phyloP scores from a whole-genome alignment of 92 coral and sea anemone genomes.

The Bergia sp. region DNA sequence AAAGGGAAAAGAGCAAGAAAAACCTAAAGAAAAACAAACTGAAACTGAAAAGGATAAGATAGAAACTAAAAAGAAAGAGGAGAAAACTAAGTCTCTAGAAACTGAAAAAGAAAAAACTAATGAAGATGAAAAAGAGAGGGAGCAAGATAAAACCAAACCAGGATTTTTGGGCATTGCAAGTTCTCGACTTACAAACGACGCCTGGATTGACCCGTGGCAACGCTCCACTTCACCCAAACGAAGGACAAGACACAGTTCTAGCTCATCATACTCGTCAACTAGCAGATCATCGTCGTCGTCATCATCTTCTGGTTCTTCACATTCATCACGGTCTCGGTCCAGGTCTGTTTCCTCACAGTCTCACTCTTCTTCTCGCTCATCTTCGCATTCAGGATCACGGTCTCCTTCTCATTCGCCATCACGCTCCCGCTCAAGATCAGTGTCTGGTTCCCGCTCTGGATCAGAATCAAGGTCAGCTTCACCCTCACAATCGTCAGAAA shows the following conservation, averaged over 20 bases:
- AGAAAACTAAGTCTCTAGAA: conserved; percentile 45
- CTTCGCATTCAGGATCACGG: conserved; percentile 91
- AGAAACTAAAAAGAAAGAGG: conserved; percentile 44
- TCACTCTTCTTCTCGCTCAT: conserved; percentile 80
- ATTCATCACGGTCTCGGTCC: conserved; percentile 42
- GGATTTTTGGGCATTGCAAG: conserved; percentile 74
- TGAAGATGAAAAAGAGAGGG: conserved; percentile 57
- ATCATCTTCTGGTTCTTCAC: conserved; percentile 79
- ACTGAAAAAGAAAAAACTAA: conserved; percentile 47
- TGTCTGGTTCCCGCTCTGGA: conserved; percentile 41
- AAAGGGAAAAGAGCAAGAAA: conserved; percentile 41
- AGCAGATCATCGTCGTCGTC: conserved; percentile 81
- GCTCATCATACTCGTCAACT: conserved; percentile 65
- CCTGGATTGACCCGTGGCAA: conserved; percentile 91
- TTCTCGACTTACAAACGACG: conserved; percentile 79
- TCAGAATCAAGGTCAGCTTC: conserved; percentile 47
- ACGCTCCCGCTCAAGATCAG: conserved; percentile 69
- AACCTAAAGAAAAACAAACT: conserved; percentile 43
- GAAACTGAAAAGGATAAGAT: conserved; percentile 49
- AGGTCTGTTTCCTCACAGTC: conserved; percentile 25
- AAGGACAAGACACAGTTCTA: conserved; percentile 59
- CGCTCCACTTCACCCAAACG: conserved; percentile 88
- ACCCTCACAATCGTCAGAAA: conserved; percentile 75
- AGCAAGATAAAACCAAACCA: conserved; percentile 63
- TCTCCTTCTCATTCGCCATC: conserved; percentile 82